These are phyloP conservation scores for Eupithecia insigniata DNA, from an alignment of 2,888 invertebrate species.

Conservation along the genomic window DNA sequence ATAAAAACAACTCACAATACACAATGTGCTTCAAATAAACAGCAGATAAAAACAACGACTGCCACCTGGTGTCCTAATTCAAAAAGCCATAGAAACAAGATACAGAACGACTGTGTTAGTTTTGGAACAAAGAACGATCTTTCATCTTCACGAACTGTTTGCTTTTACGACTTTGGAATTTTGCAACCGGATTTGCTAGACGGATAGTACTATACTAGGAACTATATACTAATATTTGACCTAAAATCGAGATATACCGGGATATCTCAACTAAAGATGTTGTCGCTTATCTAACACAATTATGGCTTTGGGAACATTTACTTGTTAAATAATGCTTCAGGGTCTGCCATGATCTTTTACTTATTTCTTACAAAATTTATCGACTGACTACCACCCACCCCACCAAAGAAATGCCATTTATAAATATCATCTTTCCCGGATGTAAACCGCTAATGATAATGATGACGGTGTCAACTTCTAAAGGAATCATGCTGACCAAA, in stretches of 20 bases:
- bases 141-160: constrained; percentile 19
- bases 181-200: constrained; percentile 10
- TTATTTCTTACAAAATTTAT: too few relatives aligned
- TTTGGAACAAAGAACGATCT: constrained; percentile 29
- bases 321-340: neutral
- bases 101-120: constrained; percentile 18
- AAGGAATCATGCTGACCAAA: neutral
- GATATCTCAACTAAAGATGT: too few relatives aligned
- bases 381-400: too few relatives aligned
- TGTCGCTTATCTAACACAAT: too few relatives aligned
- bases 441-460: too few relatives aligned
- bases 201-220: neutral
- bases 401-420: neutral
- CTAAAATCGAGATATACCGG: neutral
- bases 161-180: constrained; percentile 5
- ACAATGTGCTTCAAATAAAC: constrained; percentile 21
- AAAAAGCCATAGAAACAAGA: constrained; percentile 27
- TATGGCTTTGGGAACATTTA: too few relatives aligned
- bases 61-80: constrained; percentile 30
- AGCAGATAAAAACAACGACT: constrained; percentile 21
- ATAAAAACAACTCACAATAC: neutral
- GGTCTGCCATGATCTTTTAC: too few relatives aligned
- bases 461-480: too few relatives aligned
- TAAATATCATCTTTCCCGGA: too few relatives aligned
- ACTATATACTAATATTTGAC: neutral